Percentiles rank a stretch among this genome's conserved stretches.
phyloP scores from a whole-genome alignment of 2,888 invertebrate genomes.

The Scaptomyza reducta region DNA sequence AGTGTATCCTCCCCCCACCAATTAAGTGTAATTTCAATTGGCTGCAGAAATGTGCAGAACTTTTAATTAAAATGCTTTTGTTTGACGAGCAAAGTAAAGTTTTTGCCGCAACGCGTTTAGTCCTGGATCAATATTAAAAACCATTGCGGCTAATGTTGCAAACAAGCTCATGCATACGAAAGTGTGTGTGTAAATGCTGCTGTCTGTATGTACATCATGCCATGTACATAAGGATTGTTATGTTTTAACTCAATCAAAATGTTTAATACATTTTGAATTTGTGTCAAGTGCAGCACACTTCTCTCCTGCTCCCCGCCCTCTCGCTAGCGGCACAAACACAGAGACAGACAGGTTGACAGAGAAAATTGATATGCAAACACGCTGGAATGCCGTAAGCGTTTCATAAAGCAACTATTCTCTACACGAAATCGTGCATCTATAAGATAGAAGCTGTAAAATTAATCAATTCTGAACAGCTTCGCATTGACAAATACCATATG shows the following conservation, averaged over 20 bases:
- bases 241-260: constrained; percentile 22
- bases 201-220: neutral
- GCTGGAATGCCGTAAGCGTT: constrained; percentile 14
- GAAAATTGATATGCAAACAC: constrained; percentile 41
- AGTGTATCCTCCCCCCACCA: constrained; percentile 11
- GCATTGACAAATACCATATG: constrained; percentile 7
- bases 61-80: constrained; percentile 61
- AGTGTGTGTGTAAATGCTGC: neutral
- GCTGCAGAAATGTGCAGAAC: constrained; percentile 2
- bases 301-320: no score
- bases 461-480: constrained; percentile 36
- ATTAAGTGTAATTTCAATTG: constrained; percentile 40
- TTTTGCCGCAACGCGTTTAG: neutral
- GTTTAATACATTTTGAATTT: constrained; percentile 52
- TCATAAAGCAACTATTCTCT: constrained; percentile 31
- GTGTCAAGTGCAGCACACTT: constrained; percentile 35
- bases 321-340: neutral
- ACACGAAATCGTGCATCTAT: neutral
- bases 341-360: constrained; percentile 12
- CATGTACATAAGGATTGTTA: constrained; percentile 6
- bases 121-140: neutral
- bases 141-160: constrained; percentile 2
- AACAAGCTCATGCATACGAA: neutral
- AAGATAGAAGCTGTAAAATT: constrained; percentile 24
- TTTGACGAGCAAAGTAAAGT: constrained; percentile 32